phyloP scores from a whole-genome alignment of 2,888 invertebrate genomes.

The Diloba caeruleocephala region DNA sequence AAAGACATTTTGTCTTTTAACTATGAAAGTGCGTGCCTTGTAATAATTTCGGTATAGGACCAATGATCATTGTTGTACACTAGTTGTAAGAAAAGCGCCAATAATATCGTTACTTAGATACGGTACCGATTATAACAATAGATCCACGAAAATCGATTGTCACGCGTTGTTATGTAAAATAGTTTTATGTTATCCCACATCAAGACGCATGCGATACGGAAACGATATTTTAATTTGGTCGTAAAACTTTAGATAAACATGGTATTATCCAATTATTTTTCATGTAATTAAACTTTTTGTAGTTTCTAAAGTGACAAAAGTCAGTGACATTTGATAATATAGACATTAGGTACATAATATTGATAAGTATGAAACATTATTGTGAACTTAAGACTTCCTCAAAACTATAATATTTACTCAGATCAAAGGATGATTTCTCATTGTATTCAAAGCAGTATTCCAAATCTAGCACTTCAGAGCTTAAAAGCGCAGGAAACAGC shows the following conservation, averaged over 20 bases:
- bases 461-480: constrained; percentile 25
- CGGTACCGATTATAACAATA: constrained; percentile 35
- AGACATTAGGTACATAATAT: constrained; percentile 9
- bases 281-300: constrained; percentile 8
- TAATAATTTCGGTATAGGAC: constrained; percentile 58
- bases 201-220: constrained; percentile 31
- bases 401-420: constrained; percentile 41
- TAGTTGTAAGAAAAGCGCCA: constrained; percentile 49
- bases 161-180: constrained; percentile 42
- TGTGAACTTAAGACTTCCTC: constrained; percentile 33
- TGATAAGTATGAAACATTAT: constrained; percentile 20
- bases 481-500: constrained; percentile 58
- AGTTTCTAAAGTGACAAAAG: too few relatives aligned
- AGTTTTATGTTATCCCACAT: constrained; percentile 23
- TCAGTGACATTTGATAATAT: constrained; percentile 8
- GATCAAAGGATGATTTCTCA: constrained; percentile 41
- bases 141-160: constrained; percentile 43
- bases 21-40: constrained; percentile 57
- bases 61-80: constrained; percentile 47
- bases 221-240: constrained; percentile 41
- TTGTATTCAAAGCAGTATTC: constrained; percentile 46
- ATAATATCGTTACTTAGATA: constrained; percentile 45
- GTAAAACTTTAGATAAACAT: constrained; percentile 28
- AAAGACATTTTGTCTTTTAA: constrained; percentile 58
- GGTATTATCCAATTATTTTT: constrained; percentile 4